phyloP scores from a whole-genome alignment of 1,140 invertebrate species.

The Drosophila paulistorum region DNA sequence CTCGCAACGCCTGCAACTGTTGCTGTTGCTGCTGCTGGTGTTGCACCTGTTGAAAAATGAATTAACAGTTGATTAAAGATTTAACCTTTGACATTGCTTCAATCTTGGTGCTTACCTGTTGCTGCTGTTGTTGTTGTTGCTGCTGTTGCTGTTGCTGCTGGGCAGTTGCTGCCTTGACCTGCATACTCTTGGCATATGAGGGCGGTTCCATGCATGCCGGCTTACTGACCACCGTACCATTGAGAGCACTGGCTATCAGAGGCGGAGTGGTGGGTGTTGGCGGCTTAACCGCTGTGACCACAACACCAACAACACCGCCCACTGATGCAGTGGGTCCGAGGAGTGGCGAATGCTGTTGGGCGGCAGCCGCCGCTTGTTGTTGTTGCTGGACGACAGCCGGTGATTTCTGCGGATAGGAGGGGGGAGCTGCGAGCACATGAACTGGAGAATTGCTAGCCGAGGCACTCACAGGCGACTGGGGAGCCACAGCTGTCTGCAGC shows the following conservation, averaged over 20 bases:
- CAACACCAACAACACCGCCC: constrained; percentile 35
- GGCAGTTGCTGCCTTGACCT: constrained; percentile 88
- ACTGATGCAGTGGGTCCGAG: constrained; percentile 53
- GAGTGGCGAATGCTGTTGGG: constrained; percentile 83
- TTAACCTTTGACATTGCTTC: neutral
- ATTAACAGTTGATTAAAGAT: neutral
- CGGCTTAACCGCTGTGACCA: constrained; percentile 74
- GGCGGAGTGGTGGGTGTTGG: constrained; percentile 85
- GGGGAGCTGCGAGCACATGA: constrained; percentile 86
- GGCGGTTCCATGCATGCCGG: constrained; percentile 94
- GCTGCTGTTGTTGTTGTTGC: constrained; percentile 46
- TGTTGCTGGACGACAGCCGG: constrained; percentile 84
- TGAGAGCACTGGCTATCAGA: constrained; percentile 76
- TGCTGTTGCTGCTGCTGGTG: constrained; percentile 72
- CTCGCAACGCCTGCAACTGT: constrained; percentile 77
- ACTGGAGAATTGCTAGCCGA: constrained; percentile 84
- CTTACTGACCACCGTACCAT: constrained; percentile 63
- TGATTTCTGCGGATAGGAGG: constrained; percentile 87
- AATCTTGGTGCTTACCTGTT: constrained; percentile 1
- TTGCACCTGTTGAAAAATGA: constrained; percentile 64
- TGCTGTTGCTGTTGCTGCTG: constrained; percentile 84
- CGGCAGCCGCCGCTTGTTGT: constrained; percentile 83
- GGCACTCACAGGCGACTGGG: constrained; percentile 87
- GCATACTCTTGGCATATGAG: constrained; percentile 95
- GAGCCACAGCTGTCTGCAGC: constrained; percentile 95